Evolutionary conservation across 2,888 invertebrate genomes (phyloP).

Genomic region (Pristionchus mayeri): DNA sequence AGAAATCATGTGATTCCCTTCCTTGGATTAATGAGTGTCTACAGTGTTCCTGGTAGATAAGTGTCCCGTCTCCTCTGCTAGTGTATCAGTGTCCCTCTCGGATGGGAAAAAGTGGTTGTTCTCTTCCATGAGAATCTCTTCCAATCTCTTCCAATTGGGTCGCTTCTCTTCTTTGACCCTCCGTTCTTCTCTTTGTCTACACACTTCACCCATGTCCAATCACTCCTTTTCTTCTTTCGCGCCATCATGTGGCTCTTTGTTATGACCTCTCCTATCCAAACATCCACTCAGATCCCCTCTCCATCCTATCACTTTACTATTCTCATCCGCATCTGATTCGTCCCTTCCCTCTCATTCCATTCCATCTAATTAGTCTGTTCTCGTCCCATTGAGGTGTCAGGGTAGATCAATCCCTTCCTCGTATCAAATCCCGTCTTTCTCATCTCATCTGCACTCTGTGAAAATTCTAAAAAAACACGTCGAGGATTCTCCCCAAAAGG

Average conservation of each 20-base stretch:
- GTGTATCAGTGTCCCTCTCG: not conserved
- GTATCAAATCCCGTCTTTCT: not conserved
- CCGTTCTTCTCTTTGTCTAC: conserved; percentile 35
- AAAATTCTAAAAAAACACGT: no score
- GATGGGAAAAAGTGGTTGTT: not conserved
- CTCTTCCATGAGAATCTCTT: not conserved
- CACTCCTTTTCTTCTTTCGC: not conserved
- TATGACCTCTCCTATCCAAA: conserved; percentile 22
- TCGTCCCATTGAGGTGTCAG: not conserved
- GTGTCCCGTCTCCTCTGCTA: not conserved
- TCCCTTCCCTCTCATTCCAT: not conserved
- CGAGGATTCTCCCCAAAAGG: no score
- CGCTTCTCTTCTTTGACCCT: conserved; percentile 29
- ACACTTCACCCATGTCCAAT: conserved; percentile 28
- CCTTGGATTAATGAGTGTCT: no score
- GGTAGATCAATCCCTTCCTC: not conserved
- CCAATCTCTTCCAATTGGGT: not conserved
- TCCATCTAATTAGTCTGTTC: not conserved
- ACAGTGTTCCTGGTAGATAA: not conserved
- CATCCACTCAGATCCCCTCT: not conserved
- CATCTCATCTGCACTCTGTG: not conserved
- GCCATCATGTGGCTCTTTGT: conserved; percentile 21
- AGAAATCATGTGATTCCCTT: not conserved
- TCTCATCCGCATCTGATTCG: not conserved
- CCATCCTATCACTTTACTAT: conserved; percentile 8